Evolutionary conservation across 2,113 vertebrate species (phyloP), one percentile per base, ranked within the genome.

Genomic region (Chrysemys picta): DNA sequence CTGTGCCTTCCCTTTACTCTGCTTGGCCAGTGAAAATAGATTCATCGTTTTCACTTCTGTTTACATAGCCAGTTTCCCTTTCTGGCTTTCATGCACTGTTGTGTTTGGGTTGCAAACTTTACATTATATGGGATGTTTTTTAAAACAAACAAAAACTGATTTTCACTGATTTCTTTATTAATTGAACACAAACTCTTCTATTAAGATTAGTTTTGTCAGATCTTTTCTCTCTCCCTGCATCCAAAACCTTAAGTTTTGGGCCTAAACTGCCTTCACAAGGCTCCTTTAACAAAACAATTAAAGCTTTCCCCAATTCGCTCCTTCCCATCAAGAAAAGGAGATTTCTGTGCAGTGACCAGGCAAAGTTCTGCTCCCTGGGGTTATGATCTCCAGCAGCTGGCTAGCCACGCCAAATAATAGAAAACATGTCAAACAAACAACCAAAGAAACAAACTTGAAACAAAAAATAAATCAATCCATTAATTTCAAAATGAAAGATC

Each of bases 391-490:
- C 89, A 6, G 3, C 85, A 45, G 89, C 69, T 42, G 91, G 94
- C 97, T 94, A 96, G 95, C 96, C 97, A 76, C 84, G 54, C 94
- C 84, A 93, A 94, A 76, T 35, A 84, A 95, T 6, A 92, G 72
- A 38, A 25, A 95, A 31, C 12, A 72, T 89, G 96, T 79, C 83
- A 91, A 96, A 95, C 47, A 82, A 96, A 94, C 56, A 35, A 96
- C 72, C 76, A 72, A 97, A 95, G 75, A 21, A 96, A 93, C 57
- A 85, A 91, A 96, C 93, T 91, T 89, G 93, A 96, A 94, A 92
- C 0, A 88, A 97, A 97, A 93, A 38, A 50, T 3, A 94, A 97
- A 95, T 21, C 54, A 80, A 94, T 82, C 88, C 52, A 42, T 38
- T 84, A 92, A 90, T 62, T 91, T 83, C 47, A 42, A 94, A 97